phyloP scores from a whole-genome alignment of 1,140 invertebrate genomes.

The Ostrea denselamellosa region DNA sequence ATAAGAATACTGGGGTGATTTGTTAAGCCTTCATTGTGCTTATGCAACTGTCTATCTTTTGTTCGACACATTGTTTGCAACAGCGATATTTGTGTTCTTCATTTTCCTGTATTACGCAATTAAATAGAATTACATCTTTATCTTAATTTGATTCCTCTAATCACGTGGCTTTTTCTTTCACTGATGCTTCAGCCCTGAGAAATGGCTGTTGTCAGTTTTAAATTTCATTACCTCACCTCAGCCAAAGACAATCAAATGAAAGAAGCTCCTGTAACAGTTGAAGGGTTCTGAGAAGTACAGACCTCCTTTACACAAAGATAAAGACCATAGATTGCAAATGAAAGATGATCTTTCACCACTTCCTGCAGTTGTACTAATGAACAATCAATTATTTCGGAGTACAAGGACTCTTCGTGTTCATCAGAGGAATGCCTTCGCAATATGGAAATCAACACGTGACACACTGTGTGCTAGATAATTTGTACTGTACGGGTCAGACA shows the following conservation, averaged over 20 bases:
- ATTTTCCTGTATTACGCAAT: not conserved
- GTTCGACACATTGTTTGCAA: no score
- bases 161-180: not conserved
- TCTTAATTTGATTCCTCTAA: conserved; percentile 6
- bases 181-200: not conserved
- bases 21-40: no score
- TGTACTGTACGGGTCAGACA: no score
- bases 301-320: not conserved
- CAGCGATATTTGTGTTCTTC: no score
- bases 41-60: no score
- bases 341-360: not conserved
- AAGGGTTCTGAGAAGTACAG: not conserved
- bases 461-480: no score
- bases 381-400: not conserved
- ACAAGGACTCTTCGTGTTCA: no score
- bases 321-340: not conserved
- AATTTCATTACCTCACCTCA: conserved; percentile 11
- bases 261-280: not conserved
- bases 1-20: no score
- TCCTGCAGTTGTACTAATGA: not conserved
- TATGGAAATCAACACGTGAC: no score
- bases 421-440: no score
- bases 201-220: not conserved
- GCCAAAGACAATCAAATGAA: not conserved
- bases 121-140: not conserved